Base-by-base conservation (phyloP, 2,797 vertebrate species). In the Hirundo rustica region DNA sequence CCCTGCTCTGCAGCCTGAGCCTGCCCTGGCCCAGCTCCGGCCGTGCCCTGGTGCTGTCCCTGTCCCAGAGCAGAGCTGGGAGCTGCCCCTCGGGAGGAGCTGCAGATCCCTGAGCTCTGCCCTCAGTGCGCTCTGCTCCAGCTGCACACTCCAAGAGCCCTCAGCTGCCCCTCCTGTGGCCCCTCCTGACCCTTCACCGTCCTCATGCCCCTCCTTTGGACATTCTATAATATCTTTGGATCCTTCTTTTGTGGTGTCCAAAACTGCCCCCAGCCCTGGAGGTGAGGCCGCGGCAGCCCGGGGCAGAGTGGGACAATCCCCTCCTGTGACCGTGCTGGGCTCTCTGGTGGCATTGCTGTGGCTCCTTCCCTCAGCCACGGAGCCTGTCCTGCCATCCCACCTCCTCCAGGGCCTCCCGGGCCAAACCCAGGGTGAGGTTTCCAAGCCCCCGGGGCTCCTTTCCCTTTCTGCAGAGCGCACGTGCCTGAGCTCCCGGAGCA, bases 261-360 rank as follows among this genome's bases (percentile, higher is more conserved):
- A 32, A 82, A 8, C 21, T 17, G 19, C 27, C 44, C 34, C 23
- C 38, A 25, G 48, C 7, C 7, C 42, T 20, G 0, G 1, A 16
- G 55, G 32, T 68, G 71, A 42, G 42, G 47, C 47, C 0, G 0
- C 34, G 30, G 18, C 77, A 67, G 61, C 3, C 3, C 70, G 16
- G 30, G 32, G 48, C 64, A 68, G 32, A 36, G 64, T 3, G 5
- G 50, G 32, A 14, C 48, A 45, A 29, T 48, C 42, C 62, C 50
- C 27, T 82, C 55, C 42, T 42, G 44, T 34, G 7, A 7, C 55
- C 20, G 1, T 15, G 34, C 71, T 82, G 78, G 18, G 47, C 32
- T 55, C 11, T 0, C 2, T 5, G 32, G 10, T 38, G 55, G 32
- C 57, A 16, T n/a, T 16, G 6, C 91, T 73, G 7, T 44, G 23